Evolutionary conservation across 2,113 vertebrate genomes (phyloP).

Genomic region (Cynocephalus volans): DNA sequence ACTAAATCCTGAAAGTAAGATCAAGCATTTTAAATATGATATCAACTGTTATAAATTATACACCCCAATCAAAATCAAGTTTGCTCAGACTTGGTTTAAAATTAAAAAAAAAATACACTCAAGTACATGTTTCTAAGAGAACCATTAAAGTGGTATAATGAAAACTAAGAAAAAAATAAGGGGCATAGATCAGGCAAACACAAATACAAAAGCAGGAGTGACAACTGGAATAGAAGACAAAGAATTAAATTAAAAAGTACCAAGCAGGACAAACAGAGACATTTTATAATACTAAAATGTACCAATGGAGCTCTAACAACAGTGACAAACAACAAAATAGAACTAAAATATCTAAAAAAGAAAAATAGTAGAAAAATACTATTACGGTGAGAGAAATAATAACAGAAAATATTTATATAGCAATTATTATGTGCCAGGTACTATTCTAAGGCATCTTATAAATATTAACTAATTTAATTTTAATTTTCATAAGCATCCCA

Average conservation of each 20-base stretch:
- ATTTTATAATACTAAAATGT: not conserved
- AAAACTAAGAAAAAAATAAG: constrained; percentile 14
- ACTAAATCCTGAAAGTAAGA: constrained; percentile 34
- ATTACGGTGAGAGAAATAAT: not conserved
- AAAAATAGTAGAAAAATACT: not conserved
- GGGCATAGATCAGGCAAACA: not conserved
- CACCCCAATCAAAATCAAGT: not conserved
- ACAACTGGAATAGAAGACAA: not conserved
- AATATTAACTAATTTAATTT: constrained; percentile 14
- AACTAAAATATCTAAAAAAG: not conserved
- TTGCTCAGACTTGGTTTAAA: not conserved
- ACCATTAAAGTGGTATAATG: not conserved
- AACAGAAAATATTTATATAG: not conserved
- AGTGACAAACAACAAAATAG: not conserved
- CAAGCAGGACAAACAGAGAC: not conserved
- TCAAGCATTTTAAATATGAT: not conserved
- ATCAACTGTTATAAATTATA: not conserved
- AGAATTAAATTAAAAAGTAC: not conserved
- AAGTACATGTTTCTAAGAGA: not conserved
- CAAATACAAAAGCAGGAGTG: not conserved
- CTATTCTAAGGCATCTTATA: not conserved
- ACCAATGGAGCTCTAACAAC: not conserved
- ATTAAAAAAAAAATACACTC: not conserved
- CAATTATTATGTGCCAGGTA: not conserved
- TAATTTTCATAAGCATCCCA: not conserved